phyloP scores from a whole-genome alignment of 2,797 vertebrate species.

The Eutrigla gurnardus region DNA sequence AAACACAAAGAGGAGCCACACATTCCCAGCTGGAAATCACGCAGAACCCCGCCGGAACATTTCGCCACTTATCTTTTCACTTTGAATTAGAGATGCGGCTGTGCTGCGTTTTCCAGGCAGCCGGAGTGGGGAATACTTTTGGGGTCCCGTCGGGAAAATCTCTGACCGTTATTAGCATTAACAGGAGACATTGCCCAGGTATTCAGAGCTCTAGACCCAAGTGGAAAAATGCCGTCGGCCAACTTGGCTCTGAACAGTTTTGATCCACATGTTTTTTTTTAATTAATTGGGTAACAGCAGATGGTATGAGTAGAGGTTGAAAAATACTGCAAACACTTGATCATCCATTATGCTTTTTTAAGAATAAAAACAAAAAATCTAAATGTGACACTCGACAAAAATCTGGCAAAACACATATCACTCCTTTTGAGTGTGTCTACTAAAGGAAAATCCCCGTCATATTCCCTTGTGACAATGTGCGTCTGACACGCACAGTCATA shows the following conservation, averaged over 20 bases:
- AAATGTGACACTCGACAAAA: slow-evolving; percentile 11
- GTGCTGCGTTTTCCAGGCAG: slow-evolving; percentile 71
- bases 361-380: slow-evolving; percentile 11
- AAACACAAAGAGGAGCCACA: slow-evolving; percentile 59
- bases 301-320: slow-evolving; percentile 23
- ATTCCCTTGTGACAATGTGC: slow-evolving; percentile 48
- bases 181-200: slow-evolving; percentile 73
- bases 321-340: slow-evolving; percentile 41
- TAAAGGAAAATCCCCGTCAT: slow-evolving; percentile 53
- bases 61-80: slow-evolving; percentile 81
- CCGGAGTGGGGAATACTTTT: slow-evolving; percentile 52
- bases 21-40: slow-evolving; percentile 76
- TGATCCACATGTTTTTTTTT: slow-evolving; percentile 39
- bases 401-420: slow-evolving; percentile 1
- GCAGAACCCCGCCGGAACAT: slow-evolving; percentile 70
- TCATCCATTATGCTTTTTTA: slow-evolving; percentile 26
- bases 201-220: slow-evolving; percentile 60
- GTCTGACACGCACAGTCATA: slow-evolving; percentile 56
- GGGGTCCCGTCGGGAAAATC: slow-evolving; percentile 63
- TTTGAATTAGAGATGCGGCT: slow-evolving; percentile 76
- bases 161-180: slow-evolving; percentile 71
- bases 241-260: slow-evolving; percentile 33
- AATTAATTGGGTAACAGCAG: slow-evolving; percentile 27
- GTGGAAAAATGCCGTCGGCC: slow-evolving; percentile 66
- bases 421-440: slow-evolving; percentile 22